A percentile compares a stretch with the other conserved stretches of the same genome.
Conservation (phyloP, 2,797 vertebrate genomes). For the Enteromius paludinosus region DNA sequence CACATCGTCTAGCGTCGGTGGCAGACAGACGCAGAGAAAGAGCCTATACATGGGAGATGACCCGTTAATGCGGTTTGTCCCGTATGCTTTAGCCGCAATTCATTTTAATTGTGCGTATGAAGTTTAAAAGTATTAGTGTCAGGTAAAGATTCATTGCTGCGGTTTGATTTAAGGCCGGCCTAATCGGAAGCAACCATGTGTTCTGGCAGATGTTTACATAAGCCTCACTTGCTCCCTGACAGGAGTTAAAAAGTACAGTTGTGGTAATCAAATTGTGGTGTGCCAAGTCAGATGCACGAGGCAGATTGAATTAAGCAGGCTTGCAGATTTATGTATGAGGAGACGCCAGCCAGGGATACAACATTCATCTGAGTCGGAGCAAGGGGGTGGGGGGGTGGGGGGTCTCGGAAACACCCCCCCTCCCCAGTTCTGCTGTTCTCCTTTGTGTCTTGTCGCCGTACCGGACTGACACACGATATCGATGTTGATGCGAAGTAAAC, state of each 20-base stretch:
- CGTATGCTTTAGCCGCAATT: constrained; percentile 78
- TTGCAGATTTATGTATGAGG: constrained; percentile 79
- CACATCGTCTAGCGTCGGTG: not conserved
- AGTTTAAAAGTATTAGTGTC: constrained; percentile 84
- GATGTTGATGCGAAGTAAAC: not conserved
- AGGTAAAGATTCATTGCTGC: constrained; percentile 79
- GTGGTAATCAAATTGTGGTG: constrained; percentile 83
- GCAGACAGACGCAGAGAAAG: constrained; percentile 34
- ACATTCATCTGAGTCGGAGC: constrained; percentile 38
- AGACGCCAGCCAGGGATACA: constrained; percentile 60
- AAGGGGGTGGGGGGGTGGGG: not conserved
- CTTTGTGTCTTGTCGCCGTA: constrained; percentile 3
- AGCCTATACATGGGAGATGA: constrained; percentile 41
- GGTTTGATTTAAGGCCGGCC: constrained; percentile 73
- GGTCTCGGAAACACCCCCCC: not conserved
- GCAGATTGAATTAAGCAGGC: constrained; percentile 85
- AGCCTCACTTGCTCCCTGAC: constrained; percentile 80
- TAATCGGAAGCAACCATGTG: constrained; percentile 78
- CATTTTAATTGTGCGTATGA: constrained; percentile 83
- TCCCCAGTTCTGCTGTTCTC: constrained; percentile 5
- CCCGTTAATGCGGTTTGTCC: constrained; percentile 70
- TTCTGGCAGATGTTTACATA: constrained; percentile 81
- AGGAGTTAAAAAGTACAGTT: constrained; percentile 84
- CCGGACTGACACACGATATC: constrained; percentile 13
- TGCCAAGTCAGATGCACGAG: constrained; percentile 78